Evolutionary conservation across 2,888 invertebrate genomes (phyloP), one percentile per base, ranked within the genome.

Genomic region (Aquatica leii): DNA sequence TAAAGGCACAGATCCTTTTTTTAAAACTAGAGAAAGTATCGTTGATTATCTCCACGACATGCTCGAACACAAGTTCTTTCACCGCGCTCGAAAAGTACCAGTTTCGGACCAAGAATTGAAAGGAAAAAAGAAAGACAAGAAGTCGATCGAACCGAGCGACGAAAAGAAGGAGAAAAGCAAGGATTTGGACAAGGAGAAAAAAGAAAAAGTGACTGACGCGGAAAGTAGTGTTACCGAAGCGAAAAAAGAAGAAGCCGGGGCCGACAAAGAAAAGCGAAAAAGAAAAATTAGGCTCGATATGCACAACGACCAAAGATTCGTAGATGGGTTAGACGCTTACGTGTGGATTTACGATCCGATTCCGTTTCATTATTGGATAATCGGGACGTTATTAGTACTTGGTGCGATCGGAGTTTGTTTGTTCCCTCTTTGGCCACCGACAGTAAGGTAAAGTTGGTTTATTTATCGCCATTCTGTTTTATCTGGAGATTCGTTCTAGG

Each of bases 291-390:
- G 97, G 43, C 84, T 99, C n/a, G 96, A 97, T 80, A 97, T 98
- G 95, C 98, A 98, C 81, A 88, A 94, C 76, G 93, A 96, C 66
- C 99, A 99, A 82, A 82, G 91, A 70, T 98, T 98, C 82, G 88
- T 94, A 1, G 98, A 99, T 82, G 93, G 93, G 14, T 86, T 91
- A 35, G 98, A 98, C 81, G 97, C 97, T 0, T 98, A 94, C 82
- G 97, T 98, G 18, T 98, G 98, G 98, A 93, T 98, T 68, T 98
- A 96, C 82, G 97, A 98, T 82, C 97, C 98, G 0, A 94, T 97
- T 79, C 96, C 97, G 40, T 89, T 93, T 80, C 91, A 94, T 82
- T 95, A 95, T 82, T 97, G 97, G 93, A 86, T 97, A 70, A 92
- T 94, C 75, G 98, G 98, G n/a, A 88, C 91, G 6, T 84, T 94